Conservation (phyloP, 92 coral and sea anemone species). For the Montipora capitata region DNA sequence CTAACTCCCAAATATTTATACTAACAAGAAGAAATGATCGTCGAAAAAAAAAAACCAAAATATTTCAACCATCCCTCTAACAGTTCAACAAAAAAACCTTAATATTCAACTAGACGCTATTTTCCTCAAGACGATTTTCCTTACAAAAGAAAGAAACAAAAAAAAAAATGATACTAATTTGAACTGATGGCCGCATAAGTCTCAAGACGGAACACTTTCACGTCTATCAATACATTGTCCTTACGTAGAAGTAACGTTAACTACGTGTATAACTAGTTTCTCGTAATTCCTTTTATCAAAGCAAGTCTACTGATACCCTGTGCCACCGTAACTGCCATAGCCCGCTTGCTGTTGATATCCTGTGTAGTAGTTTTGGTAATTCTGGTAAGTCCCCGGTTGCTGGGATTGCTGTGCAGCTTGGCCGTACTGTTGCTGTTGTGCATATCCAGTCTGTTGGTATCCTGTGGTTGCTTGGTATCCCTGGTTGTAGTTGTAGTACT, state of each 20-base stretch:
- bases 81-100: too few relatives aligned
- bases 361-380: constrained; percentile 41
- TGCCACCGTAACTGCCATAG: constrained; percentile 26
- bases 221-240: too few relatives aligned
- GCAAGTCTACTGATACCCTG: constrained; percentile 18
- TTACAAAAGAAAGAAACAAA: too few relatives aligned
- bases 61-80: too few relatives aligned
- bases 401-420: constrained; percentile 29
- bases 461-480: constrained; percentile 51
- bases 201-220: too few relatives aligned
- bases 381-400: constrained; percentile 39
- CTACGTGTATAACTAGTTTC: not conserved
- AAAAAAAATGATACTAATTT: too few relatives aligned
- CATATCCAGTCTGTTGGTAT: constrained; percentile 44
- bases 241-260: not conserved
- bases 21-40: too few relatives aligned
- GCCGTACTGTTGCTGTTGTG: constrained; percentile 44
- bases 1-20: too few relatives aligned
- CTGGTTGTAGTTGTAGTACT: constrained; percentile 62
- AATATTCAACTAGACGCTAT: too few relatives aligned
- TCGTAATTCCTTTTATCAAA: not conserved
- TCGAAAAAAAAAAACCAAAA: too few relatives aligned
- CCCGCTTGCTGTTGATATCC: constrained; percentile 43
- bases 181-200: too few relatives aligned
- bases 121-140: too few relatives aligned